Evolutionary conservation across 2,888 invertebrate species (phyloP).

Genomic region (Rhingia rostrata): DNA sequence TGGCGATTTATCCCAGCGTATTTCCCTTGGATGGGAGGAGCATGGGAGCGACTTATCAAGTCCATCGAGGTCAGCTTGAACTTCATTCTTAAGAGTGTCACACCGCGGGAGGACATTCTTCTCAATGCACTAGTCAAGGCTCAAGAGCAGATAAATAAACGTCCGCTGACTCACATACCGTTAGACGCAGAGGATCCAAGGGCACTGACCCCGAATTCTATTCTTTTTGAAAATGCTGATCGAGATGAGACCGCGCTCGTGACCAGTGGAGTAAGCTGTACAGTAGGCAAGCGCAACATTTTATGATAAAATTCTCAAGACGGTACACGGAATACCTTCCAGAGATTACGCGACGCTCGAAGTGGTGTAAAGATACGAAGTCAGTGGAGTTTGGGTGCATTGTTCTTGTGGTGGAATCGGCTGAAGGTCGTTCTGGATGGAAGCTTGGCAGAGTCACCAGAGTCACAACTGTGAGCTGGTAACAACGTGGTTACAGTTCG

Average conservation of each 20-base stretch:
- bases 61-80: constrained; percentile 1
- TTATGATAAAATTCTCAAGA: constrained; percentile 7
- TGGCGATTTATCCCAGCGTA: constrained; percentile 15
- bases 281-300: constrained; percentile 15
- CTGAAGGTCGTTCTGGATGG: constrained; percentile 1
- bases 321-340: constrained; percentile 13
- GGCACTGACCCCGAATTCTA: constrained; percentile 32
- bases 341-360: constrained; percentile 11
- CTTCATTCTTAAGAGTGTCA: constrained; percentile 8
- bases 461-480: not conserved
- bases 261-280: constrained; percentile 29
- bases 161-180: constrained; percentile 15
- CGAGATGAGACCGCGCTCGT: constrained; percentile 9
- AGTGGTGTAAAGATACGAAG: constrained; percentile 10
- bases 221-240: constrained; percentile 7
- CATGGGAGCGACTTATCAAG: constrained; percentile 6
- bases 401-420: not conserved
- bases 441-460: not conserved
- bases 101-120: constrained; percentile 26
- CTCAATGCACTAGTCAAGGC: constrained; percentile 4
- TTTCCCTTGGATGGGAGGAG: constrained; percentile 12
- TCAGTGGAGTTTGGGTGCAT: constrained; percentile 17
- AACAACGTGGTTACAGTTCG: not conserved
- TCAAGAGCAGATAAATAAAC: constrained; percentile 15
- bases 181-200: constrained; percentile 10